Conservation (phyloP, 2,888 invertebrate species). For the Zele albiditarsus region DNA sequence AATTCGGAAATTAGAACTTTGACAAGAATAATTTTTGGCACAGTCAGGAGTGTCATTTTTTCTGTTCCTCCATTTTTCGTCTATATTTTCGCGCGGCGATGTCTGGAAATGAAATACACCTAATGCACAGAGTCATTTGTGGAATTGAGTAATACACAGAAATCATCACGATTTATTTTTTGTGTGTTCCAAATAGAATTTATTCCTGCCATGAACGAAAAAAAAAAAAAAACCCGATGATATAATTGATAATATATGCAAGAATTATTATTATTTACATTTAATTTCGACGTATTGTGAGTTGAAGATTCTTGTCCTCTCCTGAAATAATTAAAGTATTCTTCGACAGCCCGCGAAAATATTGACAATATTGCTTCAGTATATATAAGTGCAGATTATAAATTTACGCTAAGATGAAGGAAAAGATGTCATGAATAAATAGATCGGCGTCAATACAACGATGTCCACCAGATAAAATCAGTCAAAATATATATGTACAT, state of each 20-base stretch:
- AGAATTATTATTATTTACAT: not conserved
- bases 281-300: not conserved
- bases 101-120: not conserved
- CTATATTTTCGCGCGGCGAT: not conserved
- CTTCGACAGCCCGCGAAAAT: not conserved
- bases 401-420: not conserved
- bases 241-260: not conserved
- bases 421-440: not conserved
- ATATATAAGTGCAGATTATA: not conserved
- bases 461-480: not conserved
- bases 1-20: not conserved
- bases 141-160: not conserved
- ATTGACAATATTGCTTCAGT: not conserved
- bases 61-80: not conserved
- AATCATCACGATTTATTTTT: not conserved
- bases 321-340: too few relatives aligned
- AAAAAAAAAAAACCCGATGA: not conserved
- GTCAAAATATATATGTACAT: not conserved
- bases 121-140: not conserved
- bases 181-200: not conserved
- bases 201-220: not conserved
- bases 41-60: not conserved
- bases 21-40: not conserved
- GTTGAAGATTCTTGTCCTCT: too few relatives aligned
- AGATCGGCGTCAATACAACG: not conserved